Conservation (phyloP, 2,888 invertebrate species). For the Busseola fusca region DNA sequence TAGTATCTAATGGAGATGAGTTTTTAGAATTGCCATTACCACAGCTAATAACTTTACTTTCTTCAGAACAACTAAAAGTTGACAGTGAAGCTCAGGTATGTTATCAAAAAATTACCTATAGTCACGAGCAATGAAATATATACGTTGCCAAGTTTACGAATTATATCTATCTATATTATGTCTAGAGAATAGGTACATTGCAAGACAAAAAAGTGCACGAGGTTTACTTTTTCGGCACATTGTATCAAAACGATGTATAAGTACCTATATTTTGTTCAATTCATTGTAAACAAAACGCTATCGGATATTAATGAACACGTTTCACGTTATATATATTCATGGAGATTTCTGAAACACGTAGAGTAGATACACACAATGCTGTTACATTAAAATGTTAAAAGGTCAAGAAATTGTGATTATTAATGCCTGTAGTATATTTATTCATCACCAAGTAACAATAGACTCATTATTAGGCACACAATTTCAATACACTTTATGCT, state of each 20-base stretch:
- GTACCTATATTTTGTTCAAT: not conserved
- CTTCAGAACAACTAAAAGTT: slow-evolving; percentile 95
- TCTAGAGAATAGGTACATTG: not conserved
- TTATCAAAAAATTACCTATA: slow-evolving; percentile 22
- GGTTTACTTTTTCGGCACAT: not conserved
- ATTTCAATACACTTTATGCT: not conserved
- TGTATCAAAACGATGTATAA: not conserved
- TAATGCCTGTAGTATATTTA: not conserved
- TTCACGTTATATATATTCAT: not conserved
- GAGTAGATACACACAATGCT: not conserved
- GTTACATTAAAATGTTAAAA: not conserved
- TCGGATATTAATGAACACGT: not conserved
- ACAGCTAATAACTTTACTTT: slow-evolving; percentile 92
- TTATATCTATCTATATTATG: too few species aligned
- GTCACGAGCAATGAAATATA: not conserved
- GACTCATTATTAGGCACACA: too few species aligned
- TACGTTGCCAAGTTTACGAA: not conserved
- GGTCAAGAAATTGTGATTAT: not conserved
- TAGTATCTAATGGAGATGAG: slow-evolving; percentile 94
- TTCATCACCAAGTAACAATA: too few species aligned
- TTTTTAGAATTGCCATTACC: slow-evolving; percentile 94
- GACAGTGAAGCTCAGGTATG: slow-evolving; percentile 96
- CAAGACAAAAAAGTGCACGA: not conserved
- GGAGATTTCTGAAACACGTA: not conserved
- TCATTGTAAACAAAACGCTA: not conserved